Evolutionary conservation across 2,797 vertebrate species (phyloP).

Genomic region (Pseudopleuronectes americanus): DNA sequence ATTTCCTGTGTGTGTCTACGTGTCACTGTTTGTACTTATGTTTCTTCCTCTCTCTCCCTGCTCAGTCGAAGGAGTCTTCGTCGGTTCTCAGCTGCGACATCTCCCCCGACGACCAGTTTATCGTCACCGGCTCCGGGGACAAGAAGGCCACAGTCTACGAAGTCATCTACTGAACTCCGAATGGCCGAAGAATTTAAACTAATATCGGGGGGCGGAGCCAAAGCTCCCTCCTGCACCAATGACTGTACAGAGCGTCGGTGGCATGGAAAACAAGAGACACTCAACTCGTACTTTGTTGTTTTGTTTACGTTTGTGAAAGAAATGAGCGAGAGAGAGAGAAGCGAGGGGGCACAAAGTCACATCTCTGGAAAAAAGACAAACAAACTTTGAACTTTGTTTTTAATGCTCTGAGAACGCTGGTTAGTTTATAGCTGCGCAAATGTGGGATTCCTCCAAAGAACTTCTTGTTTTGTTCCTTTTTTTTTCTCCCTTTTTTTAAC

Average conservation of each 20-base stretch:
- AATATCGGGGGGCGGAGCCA: slow-evolving; percentile 53
- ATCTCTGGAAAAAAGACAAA: slow-evolving; percentile 71
- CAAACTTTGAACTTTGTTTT: slow-evolving; percentile 70
- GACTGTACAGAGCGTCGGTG: slow-evolving; percentile 76
- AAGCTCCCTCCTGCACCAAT: slow-evolving; percentile 65
- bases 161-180: slow-evolving; percentile 88
- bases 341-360: slow-evolving; percentile 71
- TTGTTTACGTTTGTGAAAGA: slow-evolving; percentile 77
- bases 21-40: background rate
- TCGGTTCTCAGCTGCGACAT: slow-evolving; percentile 90
- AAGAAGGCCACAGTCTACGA: slow-evolving; percentile 95
- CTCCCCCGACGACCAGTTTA: slow-evolving; percentile 87
- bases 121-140: slow-evolving; percentile 89
- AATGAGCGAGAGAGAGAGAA: slow-evolving; percentile 49
- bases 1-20: background rate
- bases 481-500: slow-evolving; percentile 67
- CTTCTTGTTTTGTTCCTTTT: slow-evolving; percentile 69
- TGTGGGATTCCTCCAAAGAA: slow-evolving; percentile 86
- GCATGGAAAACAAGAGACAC: slow-evolving; percentile 71
- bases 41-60: slow-evolving; percentile 17
- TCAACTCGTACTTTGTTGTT: slow-evolving; percentile 76
- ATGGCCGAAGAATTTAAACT: slow-evolving; percentile 45
- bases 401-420: slow-evolving; percentile 81
- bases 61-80: slow-evolving; percentile 87
- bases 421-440: slow-evolving; percentile 80